Conservation (phyloP, 53 echinoderm and acorn worm genomes). For the Astropecten irregularis region DNA sequence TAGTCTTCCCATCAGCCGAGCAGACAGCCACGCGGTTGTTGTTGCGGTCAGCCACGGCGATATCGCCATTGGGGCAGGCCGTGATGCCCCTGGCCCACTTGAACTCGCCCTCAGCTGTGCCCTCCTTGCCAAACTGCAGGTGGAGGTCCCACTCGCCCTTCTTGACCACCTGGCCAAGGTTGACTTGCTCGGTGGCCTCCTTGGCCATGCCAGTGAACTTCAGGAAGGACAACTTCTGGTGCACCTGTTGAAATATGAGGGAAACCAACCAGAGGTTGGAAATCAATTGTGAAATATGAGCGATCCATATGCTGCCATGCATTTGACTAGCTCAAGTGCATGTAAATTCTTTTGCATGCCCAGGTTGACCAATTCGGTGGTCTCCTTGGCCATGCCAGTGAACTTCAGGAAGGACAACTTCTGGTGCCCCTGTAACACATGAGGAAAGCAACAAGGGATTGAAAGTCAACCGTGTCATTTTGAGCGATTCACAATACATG, state of each 20-base stretch:
- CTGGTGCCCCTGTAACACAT: slow-evolving; percentile 34
- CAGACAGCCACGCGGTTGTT: slow-evolving; percentile 37
- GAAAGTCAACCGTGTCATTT: too few relatives aligned
- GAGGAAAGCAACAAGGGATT: too few relatives aligned
- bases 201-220: slow-evolving; percentile 50
- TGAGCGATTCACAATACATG: too few relatives aligned
- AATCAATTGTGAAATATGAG: too few relatives aligned
- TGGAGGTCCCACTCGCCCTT: slow-evolving; percentile 49
- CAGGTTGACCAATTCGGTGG: slow-evolving; percentile 27
- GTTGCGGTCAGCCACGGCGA: slow-evolving; percentile 51
- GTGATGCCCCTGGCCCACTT: slow-evolving; percentile 48
- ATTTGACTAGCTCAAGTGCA: too few relatives aligned
- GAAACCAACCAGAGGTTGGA: too few relatives aligned
- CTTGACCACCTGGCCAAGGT: slow-evolving; percentile 51
- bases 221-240: slow-evolving; percentile 54
- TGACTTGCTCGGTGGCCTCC: slow-evolving; percentile 41
- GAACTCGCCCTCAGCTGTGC: slow-evolving; percentile 43
- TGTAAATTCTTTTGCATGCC: too few relatives aligned
- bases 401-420: slow-evolving; percentile 56
- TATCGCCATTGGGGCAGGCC: slow-evolving; percentile 31
- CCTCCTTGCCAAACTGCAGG: slow-evolving; percentile 33
- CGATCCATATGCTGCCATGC: too few relatives aligned
- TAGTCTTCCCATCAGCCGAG: slow-evolving; percentile 10
- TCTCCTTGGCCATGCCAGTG: slow-evolving; percentile 45
- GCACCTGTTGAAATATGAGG: slow-evolving; percentile 38